A percentile compares a stretch with the other conserved stretches of the same genome.
phyloP scores from a whole-genome alignment of 2,888 invertebrate species.

The Odontomyia ornata region DNA sequence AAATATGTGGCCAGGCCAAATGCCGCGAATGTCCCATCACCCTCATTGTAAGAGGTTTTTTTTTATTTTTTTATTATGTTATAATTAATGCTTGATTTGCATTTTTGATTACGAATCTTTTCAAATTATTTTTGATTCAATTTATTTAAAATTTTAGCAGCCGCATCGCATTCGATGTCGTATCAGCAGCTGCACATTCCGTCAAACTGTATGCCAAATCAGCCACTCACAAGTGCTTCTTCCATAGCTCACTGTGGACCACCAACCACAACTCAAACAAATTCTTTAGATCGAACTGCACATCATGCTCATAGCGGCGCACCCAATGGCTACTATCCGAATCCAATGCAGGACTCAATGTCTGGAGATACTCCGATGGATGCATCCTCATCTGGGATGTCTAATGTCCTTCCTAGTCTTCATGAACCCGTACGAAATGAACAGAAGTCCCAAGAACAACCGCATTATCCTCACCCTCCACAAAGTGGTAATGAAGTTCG shows the following conservation, averaged over 20 bases:
- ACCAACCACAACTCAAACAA: neutral
- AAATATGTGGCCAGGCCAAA: constrained; percentile 62
- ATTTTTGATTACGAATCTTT: neutral
- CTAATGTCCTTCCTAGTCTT: constrained; percentile 63
- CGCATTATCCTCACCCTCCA: constrained; percentile 61
- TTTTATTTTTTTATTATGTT: constrained; percentile 44
- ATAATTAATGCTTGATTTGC: constrained; percentile 1
- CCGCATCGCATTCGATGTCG: constrained; percentile 61
- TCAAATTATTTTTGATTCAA: neutral
- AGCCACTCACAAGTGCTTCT: constrained; percentile 58
- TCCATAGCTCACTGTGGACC: constrained; percentile 47
- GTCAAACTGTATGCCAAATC: constrained; percentile 50
- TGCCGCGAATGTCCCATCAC: constrained; percentile 60
- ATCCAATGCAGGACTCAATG: constrained; percentile 53
- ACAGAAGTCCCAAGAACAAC: constrained; percentile 62
- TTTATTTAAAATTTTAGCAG: constrained; percentile 52
- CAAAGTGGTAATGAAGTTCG: constrained; percentile 62
- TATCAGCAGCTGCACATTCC: constrained; percentile 54
- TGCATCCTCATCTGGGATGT: constrained; percentile 54
- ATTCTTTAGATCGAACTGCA: constrained; percentile 40
- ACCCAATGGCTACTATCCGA: constrained; percentile 52
- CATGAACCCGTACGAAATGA: constrained; percentile 60
- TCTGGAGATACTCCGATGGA: constrained; percentile 57
- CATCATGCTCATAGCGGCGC: constrained; percentile 56
- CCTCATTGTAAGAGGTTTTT: constrained; percentile 61